phyloP scores from a whole-genome alignment of 2,888 invertebrate genomes.

The Copidosoma aretas region DNA sequence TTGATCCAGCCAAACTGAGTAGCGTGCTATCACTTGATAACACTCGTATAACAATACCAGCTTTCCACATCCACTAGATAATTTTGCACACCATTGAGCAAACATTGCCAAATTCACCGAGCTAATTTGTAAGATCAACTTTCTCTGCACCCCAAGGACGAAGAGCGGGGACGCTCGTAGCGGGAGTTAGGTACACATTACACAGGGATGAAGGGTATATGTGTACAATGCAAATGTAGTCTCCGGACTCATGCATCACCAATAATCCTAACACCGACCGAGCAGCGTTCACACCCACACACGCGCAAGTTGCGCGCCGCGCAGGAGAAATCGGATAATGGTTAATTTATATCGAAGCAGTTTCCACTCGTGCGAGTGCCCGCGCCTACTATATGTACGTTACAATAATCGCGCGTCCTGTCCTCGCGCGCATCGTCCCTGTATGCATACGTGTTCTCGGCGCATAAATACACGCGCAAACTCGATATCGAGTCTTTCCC shows the following conservation, averaged over 20 bases:
- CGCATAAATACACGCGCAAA: not conserved
- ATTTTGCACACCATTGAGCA: not conserved
- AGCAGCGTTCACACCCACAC: not conserved
- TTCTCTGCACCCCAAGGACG: not conserved
- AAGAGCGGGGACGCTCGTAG: no score
- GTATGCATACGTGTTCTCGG: not conserved
- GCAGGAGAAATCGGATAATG: conserved; percentile 13
- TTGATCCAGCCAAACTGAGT: no score
- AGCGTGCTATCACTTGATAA: no score
- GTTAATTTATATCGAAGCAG: conserved; percentile 23
- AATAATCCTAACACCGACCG: conserved; percentile 4
- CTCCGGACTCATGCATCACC: not conserved
- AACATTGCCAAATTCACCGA: not conserved
- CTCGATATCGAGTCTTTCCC: conserved; percentile 3
- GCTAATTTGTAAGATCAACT: not conserved
- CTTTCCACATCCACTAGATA: not conserved
- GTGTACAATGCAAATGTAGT: no score
- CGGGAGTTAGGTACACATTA: no score
- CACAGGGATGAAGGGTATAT: no score
- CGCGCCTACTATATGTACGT: not conserved
- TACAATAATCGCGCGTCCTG: not conserved
- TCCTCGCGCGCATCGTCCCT: not conserved
- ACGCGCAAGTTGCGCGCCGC: no score
- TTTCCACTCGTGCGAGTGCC: no score
- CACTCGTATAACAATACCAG: no score